A percentile compares a stretch with the other conserved stretches of the same genome.
These are phyloP conservation scores for Oopsacas minuta DNA, from an alignment of 37 sponge, comb jelly and placozoan genomes.

Conservation along the genomic window DNA sequence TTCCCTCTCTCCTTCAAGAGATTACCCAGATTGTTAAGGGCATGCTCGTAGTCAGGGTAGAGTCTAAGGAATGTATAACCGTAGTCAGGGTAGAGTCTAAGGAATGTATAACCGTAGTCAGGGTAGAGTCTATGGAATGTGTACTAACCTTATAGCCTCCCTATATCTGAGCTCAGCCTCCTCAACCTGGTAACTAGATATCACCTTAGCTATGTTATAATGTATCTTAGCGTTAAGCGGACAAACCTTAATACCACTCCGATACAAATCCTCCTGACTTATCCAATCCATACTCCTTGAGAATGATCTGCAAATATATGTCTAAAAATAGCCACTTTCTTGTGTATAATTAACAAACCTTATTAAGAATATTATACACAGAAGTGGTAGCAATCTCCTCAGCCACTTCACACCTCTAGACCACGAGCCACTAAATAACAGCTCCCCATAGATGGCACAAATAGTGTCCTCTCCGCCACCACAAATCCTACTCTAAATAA, in stretches of 20 bases:
- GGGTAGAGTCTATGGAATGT: too few species aligned
- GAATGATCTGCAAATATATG: background rate
- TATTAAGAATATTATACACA: background rate
- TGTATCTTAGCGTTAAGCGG: constrained; percentile 72
- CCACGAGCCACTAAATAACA: constrained; percentile 49
- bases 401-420: background rate
- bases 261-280: constrained; percentile 36
- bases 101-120: background rate
- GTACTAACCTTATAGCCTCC: constrained; percentile 43
- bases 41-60: constrained; percentile 60
- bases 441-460: constrained; percentile 52
- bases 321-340: too few species aligned
- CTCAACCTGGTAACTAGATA: constrained; percentile 11
- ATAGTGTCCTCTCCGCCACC: constrained; percentile 72
- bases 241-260: constrained; percentile 38
- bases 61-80: constrained; percentile 21
- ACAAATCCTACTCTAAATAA: constrained; percentile 81
- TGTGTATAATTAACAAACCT: too few species aligned
- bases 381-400: background rate
- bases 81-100: too few species aligned
- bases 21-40: constrained; percentile 67
- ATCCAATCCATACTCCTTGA: constrained; percentile 45
- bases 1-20: constrained; percentile 44
- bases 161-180: constrained; percentile 38
- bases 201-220: constrained; percentile 64